A percentile compares a stretch with the other conserved stretches of the same genome.
These are phyloP conservation scores for Rhynchonema sp. DNA, from an alignment of 2,888 invertebrate genomes.

Conservation along the genomic window DNA sequence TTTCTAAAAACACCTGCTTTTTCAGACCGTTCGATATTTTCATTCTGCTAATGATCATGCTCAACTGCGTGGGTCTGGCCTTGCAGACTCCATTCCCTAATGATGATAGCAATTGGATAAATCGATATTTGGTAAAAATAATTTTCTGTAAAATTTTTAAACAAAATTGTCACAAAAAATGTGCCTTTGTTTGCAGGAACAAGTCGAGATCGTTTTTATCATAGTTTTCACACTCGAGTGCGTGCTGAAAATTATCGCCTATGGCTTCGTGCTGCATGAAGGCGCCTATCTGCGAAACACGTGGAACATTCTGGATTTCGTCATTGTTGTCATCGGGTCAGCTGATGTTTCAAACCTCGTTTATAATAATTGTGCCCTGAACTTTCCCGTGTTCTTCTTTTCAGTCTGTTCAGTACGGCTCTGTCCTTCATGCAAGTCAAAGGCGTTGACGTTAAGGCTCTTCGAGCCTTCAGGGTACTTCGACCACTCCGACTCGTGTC, in stretches of 20 bases:
- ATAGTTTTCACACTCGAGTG: constrained; percentile 98
- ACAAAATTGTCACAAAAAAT: too few relatives aligned
- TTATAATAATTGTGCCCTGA: too few relatives aligned
- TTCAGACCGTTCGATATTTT: constrained; percentile 92
- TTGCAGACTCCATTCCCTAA: constrained; percentile 92
- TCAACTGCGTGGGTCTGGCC: constrained; percentile 95
- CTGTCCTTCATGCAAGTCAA: constrained; percentile 30
- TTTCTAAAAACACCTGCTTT: too few relatives aligned
- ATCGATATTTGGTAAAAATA: constrained; percentile 85
- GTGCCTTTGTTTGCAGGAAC: not conserved
- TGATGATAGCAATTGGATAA: constrained; percentile 86
- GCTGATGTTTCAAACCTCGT: too few relatives aligned
- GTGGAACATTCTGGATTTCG: constrained; percentile 62
- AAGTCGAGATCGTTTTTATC: constrained; percentile 66
- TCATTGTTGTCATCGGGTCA: constrained; percentile 98
- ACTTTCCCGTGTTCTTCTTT: too few relatives aligned
- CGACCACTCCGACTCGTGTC: constrained; percentile 91
- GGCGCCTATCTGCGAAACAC: constrained; percentile 96
- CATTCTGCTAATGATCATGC: constrained; percentile 92
- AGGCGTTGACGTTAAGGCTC: constrained; percentile 93
- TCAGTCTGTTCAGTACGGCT: not conserved
- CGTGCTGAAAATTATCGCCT: constrained; percentile 96
- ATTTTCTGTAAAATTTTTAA: too few relatives aligned
- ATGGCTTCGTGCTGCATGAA: constrained; percentile 86
- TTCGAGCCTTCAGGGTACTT: constrained; percentile 91